Conservation (phyloP, 2,113 vertebrate genomes). For the Cyrtonyx montezumae region DNA sequence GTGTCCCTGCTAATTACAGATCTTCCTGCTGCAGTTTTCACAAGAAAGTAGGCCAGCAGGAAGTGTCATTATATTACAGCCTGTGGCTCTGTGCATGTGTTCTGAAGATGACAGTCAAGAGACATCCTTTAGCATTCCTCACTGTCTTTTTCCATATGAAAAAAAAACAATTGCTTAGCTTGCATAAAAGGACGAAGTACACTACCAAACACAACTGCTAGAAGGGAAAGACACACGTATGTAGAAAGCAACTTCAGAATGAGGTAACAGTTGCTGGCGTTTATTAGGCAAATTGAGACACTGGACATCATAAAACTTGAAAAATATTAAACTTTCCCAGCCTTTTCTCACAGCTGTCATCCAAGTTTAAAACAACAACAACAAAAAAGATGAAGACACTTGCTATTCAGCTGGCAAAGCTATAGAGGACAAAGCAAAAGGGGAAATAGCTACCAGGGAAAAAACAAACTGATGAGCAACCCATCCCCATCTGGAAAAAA, state of each 20-base stretch:
- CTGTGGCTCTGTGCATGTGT: constrained; percentile 39
- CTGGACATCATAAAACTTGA: no score
- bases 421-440: background rate
- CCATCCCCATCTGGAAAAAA: background rate
- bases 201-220: background rate
- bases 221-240: background rate
- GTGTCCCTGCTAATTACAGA: constrained; percentile 39
- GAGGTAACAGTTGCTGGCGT: background rate
- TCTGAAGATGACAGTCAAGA: constrained; percentile 36
- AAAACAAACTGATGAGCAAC: background rate
- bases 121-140: constrained; percentile 17
- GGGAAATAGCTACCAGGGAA: background rate
- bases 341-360: background rate
- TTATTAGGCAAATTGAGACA: no score
- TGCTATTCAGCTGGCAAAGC: background rate
- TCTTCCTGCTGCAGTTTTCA: constrained; percentile 33
- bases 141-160: constrained; percentile 7
- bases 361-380: background rate
- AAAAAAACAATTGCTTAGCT: background rate
- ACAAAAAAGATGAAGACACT: background rate
- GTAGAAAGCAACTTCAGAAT: background rate
- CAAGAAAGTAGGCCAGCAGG: constrained; percentile 60
- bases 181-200: background rate
- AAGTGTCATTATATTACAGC: constrained; percentile 64
- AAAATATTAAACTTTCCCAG: background rate